A percentile compares a stretch with the other conserved stretches of the same genome.
Evolutionary conservation across 2,113 vertebrate genomes (phyloP).

Genomic region (Dunckerocampus dactyliophorus): DNA sequence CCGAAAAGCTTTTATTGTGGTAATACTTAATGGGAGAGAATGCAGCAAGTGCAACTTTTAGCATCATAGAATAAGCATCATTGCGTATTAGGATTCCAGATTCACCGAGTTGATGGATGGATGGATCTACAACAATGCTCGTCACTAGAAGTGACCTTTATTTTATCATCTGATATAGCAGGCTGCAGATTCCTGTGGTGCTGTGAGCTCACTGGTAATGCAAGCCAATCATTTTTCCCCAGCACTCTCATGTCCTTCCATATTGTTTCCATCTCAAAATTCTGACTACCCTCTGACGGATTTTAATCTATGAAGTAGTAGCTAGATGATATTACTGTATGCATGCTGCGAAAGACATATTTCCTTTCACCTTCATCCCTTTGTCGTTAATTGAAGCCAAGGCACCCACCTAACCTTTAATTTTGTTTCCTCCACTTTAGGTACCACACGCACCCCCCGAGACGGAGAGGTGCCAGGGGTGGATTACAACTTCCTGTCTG

Average conservation of each 20-base stretch:
- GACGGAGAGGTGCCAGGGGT: conserved; percentile 92
- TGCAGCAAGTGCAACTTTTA: conserved; percentile 7
- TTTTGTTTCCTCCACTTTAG: conserved; percentile 57
- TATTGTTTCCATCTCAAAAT: conserved; percentile 17
- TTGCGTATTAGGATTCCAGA: conserved; percentile 11
- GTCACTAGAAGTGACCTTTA: conserved; percentile 36
- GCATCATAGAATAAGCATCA: not conserved
- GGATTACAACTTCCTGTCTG: conserved; percentile 95
- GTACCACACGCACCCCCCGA: conserved; percentile 91
- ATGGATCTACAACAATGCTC: conserved; percentile 12
- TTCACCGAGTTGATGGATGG: conserved; percentile 20
- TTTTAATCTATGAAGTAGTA: conserved; percentile 7
- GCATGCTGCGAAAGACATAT: not conserved
- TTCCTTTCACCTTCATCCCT: not conserved
- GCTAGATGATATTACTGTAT: conserved; percentile 8
- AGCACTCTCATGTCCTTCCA: conserved; percentile 10
- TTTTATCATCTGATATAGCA: conserved; percentile 30
- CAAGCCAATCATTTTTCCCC: not conserved
- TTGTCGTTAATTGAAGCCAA: conserved; percentile 5
- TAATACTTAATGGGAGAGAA: conserved; percentile 11
- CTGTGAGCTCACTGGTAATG: conserved; percentile 11
- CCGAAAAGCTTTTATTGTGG: conserved; percentile 24
- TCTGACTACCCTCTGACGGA: conserved; percentile 5
- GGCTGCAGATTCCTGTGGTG: conserved; percentile 27
- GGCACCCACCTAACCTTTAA: conserved; percentile 9